Evolutionary conservation across 2,113 vertebrate species (phyloP).

Genomic region (Tor tambroides): DNA sequence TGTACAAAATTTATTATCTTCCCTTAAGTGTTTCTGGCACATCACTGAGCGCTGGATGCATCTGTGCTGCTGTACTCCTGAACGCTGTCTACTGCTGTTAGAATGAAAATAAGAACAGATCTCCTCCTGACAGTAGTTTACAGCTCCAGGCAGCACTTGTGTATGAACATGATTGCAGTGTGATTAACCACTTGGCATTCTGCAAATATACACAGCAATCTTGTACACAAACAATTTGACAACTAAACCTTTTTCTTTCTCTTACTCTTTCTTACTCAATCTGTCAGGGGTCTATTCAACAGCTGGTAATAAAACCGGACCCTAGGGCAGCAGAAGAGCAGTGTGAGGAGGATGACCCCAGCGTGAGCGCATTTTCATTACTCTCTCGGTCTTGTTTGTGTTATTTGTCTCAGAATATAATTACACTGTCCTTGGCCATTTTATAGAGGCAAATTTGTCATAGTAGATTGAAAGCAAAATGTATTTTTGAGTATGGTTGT

Average conservation of each 20-base stretch:
- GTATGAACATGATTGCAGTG: not conserved
- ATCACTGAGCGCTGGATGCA: not conserved
- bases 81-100: slow-evolving; percentile 4
- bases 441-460: not conserved
- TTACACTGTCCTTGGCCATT: not conserved
- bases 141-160: not conserved
- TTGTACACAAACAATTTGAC: not conserved
- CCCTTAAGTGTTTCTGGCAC: not conserved
- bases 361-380: slow-evolving; percentile 77
- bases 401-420: not conserved
- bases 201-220: not conserved
- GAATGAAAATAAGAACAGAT: not conserved
- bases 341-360: slow-evolving; percentile 91
- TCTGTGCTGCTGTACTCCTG: not conserved
- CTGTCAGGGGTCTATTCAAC: slow-evolving; percentile 91
- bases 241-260: not conserved
- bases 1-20: slow-evolving; percentile 3
- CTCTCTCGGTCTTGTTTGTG: not conserved
- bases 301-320: slow-evolving; percentile 85
- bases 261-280: not conserved
- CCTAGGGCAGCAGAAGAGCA: slow-evolving; percentile 83
- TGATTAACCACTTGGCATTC: slow-evolving; percentile 4
- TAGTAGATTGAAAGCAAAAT: not conserved
- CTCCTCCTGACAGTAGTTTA: not conserved
- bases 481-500: not conserved